Evolutionary conservation across 2,113 vertebrate genomes (phyloP).

Genomic region (Anguilla rostrata): DNA sequence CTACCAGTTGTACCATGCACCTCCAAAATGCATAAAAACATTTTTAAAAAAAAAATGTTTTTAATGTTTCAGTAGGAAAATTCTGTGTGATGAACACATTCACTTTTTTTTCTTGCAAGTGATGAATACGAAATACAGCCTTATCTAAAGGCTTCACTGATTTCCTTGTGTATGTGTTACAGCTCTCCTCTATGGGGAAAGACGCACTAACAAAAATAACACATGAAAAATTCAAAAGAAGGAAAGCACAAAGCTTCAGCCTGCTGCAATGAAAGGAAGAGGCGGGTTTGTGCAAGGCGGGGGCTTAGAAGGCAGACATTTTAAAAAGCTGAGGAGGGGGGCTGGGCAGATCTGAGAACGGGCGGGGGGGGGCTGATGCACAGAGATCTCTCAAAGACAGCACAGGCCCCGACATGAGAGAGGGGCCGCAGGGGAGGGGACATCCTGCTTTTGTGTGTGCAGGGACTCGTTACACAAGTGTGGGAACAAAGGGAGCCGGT

Average conservation of each 20-base stretch:
- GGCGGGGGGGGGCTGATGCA: too few relatives aligned
- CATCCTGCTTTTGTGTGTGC: background rate
- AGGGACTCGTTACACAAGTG: background rate
- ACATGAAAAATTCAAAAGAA: background rate
- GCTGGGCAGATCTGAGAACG: background rate
- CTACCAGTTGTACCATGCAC: background rate
- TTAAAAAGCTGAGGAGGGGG: background rate
- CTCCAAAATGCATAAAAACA: background rate
- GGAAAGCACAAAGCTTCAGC: slow-evolving; percentile 2
- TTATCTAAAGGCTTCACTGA: background rate
- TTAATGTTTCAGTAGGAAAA: background rate
- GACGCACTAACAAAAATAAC: background rate
- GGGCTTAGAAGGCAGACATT: background rate
- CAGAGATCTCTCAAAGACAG: too few relatives aligned
- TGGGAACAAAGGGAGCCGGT: background rate
- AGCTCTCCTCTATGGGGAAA: too few relatives aligned
- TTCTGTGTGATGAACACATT: too few relatives aligned
- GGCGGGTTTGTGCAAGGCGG: background rate
- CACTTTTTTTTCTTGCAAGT: background rate
- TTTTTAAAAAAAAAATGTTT: background rate
- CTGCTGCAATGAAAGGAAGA: background rate
- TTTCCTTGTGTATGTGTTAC: too few relatives aligned
- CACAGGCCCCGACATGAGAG: background rate
- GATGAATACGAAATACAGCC: background rate
- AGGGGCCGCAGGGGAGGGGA: background rate